phyloP scores from a whole-genome alignment of 2,113 vertebrate genomes.

The Amblyopsis rosae region DNA sequence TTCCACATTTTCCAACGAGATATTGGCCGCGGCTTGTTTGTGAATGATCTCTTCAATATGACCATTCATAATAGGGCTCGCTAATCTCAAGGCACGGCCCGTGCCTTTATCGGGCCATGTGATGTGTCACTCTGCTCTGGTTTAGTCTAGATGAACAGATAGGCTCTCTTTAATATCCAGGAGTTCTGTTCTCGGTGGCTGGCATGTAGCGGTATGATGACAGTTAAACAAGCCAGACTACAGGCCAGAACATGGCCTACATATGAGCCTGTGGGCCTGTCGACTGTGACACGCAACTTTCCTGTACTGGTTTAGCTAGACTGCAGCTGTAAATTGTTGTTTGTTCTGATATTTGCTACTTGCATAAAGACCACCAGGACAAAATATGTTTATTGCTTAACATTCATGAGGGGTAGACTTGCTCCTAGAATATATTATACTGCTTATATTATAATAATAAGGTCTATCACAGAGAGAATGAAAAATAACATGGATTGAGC shows the following conservation, averaged over 20 bases:
- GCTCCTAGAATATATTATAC: too few relatives aligned
- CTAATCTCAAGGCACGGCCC: slow-evolving; percentile 27
- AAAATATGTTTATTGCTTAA: too few relatives aligned
- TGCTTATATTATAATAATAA: too few relatives aligned
- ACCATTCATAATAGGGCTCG: slow-evolving; percentile 11
- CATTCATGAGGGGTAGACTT: too few relatives aligned
- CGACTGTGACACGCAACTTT: slow-evolving; percentile 21
- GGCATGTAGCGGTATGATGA: slow-evolving; percentile 72
- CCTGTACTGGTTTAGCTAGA: background rate
- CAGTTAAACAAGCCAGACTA: slow-evolving; percentile 68
- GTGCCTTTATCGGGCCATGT: slow-evolving; percentile 45
- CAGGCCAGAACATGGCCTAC: slow-evolving; percentile 57
- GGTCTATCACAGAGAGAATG: too few relatives aligned
- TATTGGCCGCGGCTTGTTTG: slow-evolving; percentile 35
- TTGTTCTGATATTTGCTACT: too few relatives aligned
- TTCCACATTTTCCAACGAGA: slow-evolving; percentile 32
- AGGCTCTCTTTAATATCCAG: slow-evolving; percentile 75
- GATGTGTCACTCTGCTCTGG: slow-evolving; percentile 60
- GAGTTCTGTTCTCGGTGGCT: slow-evolving; percentile 67
- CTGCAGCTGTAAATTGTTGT: too few relatives aligned
- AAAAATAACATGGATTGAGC: too few relatives aligned
- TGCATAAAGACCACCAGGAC: too few relatives aligned
- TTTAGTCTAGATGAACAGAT: slow-evolving; percentile 73
- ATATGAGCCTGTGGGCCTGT: slow-evolving; percentile 14
- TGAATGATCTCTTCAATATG: slow-evolving; percentile 20